These are phyloP conservation scores for Microtus montanus DNA, from an alignment of 2,113 vertebrate species.

Conservation along the genomic window DNA sequence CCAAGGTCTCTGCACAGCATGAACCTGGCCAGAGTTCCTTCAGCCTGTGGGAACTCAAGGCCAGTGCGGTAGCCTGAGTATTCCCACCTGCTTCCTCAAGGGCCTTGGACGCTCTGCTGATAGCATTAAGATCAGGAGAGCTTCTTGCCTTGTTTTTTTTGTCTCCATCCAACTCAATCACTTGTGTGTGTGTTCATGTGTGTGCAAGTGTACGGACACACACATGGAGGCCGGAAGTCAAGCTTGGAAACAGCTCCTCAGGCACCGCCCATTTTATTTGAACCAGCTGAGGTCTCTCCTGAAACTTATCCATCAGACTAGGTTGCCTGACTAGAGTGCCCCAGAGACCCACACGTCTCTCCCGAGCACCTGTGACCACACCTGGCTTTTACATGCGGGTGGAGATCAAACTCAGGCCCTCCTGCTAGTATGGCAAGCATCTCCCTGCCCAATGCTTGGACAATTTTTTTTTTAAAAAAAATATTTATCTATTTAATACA, in stretches of 20 bases:
- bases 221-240: not conserved
- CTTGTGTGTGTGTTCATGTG: not conserved
- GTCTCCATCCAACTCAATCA: not conserved
- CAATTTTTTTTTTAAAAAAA: not conserved
- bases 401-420: not conserved
- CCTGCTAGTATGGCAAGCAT: not conserved
- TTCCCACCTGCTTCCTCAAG: not conserved
- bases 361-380: not conserved
- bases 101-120: not conserved
- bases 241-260: too few species aligned
- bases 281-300: too few species aligned
- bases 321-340: not conserved
- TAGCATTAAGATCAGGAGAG: not conserved
- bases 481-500: not conserved
- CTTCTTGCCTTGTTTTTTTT: not conserved
- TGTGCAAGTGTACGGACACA: not conserved
- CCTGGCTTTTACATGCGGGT: not conserved
- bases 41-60: not conserved
- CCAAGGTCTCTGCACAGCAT: not conserved
- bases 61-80: not conserved
- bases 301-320: not conserved
- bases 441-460: not conserved
- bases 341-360: not conserved
- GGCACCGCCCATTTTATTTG: not conserved
- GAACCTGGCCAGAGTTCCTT: too few species aligned